A percentile compares a stretch with the other conserved stretches of the same genome.
Conservation (phyloP, 2,888 invertebrate species). For the Tholera decimalis region DNA sequence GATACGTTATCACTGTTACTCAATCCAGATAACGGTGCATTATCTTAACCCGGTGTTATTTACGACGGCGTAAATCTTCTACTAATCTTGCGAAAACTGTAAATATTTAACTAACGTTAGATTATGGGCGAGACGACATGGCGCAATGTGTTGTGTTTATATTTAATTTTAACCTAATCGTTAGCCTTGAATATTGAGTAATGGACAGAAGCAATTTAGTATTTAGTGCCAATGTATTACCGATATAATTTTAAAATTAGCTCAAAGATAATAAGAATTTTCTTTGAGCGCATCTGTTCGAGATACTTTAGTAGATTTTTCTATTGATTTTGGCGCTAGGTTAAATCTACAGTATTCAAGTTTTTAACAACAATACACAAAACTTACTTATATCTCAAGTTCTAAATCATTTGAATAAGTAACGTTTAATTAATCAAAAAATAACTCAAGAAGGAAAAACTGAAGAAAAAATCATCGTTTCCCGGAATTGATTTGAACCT, state of each 20-base stretch:
- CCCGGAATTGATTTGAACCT: constrained; percentile 16
- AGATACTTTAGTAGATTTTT: too few relatives aligned
- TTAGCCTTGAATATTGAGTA: constrained; percentile 44
- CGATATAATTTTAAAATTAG: constrained; percentile 9
- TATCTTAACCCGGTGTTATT: constrained; percentile 58
- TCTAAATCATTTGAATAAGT: too few relatives aligned
- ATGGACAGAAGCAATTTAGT: constrained; percentile 35
- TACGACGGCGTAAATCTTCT: constrained; percentile 59
- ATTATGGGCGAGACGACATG: constrained; percentile 30
- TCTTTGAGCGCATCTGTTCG: too few relatives aligned
- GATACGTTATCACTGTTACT: constrained; percentile 43
- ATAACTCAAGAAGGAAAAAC: constrained; percentile 5
- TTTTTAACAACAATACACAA: too few relatives aligned
- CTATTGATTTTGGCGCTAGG: too few relatives aligned
- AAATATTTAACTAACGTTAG: constrained; percentile 57
- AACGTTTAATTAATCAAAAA: not conserved
- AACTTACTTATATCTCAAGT: too few relatives aligned
- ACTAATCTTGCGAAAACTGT: constrained; percentile 61
- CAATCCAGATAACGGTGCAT: constrained; percentile 56
- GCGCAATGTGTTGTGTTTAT: constrained; percentile 50
- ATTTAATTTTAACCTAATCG: constrained; percentile 47
- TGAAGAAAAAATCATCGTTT: constrained; percentile 5
- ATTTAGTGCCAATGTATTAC: constrained; percentile 17
- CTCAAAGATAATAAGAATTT: not conserved
- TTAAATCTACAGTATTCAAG: too few relatives aligned